These are phyloP conservation scores for Drosophila lacicola DNA, from an alignment of 2,888 invertebrate species.

Conservation along the genomic window DNA sequence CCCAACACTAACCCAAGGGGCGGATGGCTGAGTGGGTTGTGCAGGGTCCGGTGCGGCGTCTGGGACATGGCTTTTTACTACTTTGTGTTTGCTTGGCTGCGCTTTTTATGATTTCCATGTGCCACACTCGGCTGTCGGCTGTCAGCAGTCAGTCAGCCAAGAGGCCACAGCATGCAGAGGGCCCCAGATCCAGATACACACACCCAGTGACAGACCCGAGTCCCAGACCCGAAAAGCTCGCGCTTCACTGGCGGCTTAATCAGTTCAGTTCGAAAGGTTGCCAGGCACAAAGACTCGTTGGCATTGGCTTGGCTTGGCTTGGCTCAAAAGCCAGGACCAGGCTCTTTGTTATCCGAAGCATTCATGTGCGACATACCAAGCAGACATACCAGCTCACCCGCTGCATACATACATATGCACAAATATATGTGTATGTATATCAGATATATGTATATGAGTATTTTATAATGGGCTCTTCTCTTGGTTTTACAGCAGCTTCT, in stretches of 20 bases:
- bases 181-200: conserved; percentile 1
- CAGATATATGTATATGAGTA: conserved; percentile 17
- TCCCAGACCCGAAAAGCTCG: conserved; percentile 24
- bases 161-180: conserved; percentile 28
- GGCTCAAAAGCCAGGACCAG: conserved; percentile 27
- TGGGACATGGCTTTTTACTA: conserved; percentile 56
- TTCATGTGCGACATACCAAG: conserved; percentile 71
- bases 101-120: conserved; percentile 65
- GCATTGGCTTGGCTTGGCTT: conserved; percentile 28
- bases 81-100: conserved; percentile 51
- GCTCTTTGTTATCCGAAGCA: conserved; percentile 56
- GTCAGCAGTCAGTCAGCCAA: conserved; percentile 66
- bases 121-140: conserved; percentile 55
- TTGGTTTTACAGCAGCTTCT: conserved; percentile 34
- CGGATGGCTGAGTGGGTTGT: conserved; percentile 26
- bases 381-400: conserved; percentile 21
- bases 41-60: conserved; percentile 29
- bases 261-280: conserved; percentile 73
- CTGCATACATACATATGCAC: conserved; percentile 6
- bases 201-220: background rate
- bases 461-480: conserved; percentile 42
- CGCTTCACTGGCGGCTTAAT: conserved; percentile 70
- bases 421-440: background rate
- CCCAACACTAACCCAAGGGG: conserved; percentile 57
- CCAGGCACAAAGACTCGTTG: conserved; percentile 50